Evolutionary conservation across 2,888 invertebrate species (phyloP).

Genomic region (Cephonodes hylas): DNA sequence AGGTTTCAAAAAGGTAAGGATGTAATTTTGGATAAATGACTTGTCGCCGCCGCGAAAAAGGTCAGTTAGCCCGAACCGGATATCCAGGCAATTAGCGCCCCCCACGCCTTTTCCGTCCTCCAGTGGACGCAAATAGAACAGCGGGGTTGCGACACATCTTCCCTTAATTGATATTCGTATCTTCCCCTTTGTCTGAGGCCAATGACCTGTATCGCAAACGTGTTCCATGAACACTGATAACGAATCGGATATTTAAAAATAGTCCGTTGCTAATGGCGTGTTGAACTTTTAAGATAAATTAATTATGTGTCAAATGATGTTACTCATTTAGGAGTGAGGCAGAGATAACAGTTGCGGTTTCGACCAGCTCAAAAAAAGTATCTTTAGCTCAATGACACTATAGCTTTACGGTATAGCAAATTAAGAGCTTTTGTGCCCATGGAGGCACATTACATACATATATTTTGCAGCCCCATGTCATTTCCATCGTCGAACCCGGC

Average conservation of each 20-base stretch:
- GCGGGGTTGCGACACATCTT: constrained; percentile 8
- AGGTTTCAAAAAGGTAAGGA: background rate
- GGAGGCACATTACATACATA: too few species aligned
- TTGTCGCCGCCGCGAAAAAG: background rate
- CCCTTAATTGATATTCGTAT: background rate
- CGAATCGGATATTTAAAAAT: constrained; percentile 2
- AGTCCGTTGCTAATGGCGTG: constrained; percentile 4
- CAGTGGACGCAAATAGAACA: constrained; percentile 15
- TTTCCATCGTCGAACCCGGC: too few species aligned
- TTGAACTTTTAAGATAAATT: constrained; percentile 1
- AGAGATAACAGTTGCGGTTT: background rate
- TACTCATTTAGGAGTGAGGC: background rate
- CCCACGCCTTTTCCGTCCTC: background rate
- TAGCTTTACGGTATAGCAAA: too few species aligned
- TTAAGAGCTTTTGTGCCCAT: too few species aligned
- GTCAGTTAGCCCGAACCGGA: constrained; percentile 13
- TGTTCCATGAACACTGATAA: background rate
- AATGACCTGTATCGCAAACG: constrained; percentile 2
- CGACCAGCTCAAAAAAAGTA: too few species aligned
- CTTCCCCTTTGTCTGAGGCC: background rate
- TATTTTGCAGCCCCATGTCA: too few species aligned
- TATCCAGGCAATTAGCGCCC: constrained; percentile 14
- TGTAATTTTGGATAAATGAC: background rate
- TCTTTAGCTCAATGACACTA: too few species aligned
- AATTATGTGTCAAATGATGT: constrained; percentile 1